phyloP scores from a whole-genome alignment of 2,113 vertebrate genomes.

The Myotis yumanensis region DNA sequence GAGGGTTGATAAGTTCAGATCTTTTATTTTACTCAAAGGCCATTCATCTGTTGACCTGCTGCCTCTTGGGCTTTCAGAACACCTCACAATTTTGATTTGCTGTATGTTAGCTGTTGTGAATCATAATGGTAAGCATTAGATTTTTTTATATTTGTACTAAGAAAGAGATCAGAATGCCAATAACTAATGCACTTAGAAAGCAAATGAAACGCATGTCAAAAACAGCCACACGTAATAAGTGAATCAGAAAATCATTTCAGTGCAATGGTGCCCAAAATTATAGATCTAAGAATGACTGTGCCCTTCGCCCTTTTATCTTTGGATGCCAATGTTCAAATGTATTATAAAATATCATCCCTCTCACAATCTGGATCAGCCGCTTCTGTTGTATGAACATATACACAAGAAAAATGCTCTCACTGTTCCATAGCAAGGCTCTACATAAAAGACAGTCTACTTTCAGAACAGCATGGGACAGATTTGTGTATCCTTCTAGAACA shows the following conservation, averaged over 20 bases:
- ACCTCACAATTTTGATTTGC: neutral
- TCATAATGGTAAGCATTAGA: neutral
- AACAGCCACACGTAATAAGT: neutral
- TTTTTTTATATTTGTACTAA: neutral
- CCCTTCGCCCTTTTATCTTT: neutral
- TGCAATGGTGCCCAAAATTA: neutral
- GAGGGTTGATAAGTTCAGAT: neutral
- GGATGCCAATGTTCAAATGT: neutral
- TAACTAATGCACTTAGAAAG: slow-evolving; percentile 3
- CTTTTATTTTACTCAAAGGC: neutral
- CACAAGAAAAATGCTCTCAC: neutral
- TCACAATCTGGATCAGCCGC: neutral
- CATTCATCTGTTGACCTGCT: neutral
- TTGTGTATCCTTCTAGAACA: neutral
- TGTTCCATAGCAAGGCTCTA: neutral
- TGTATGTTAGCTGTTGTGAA: neutral
- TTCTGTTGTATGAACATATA: neutral
- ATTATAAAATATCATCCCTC: neutral
- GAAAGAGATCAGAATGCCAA: neutral
- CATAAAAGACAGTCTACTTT: neutral
- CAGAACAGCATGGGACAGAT: neutral
- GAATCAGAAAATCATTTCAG: slow-evolving; percentile 28
- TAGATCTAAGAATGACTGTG: neutral
- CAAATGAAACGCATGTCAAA: slow-evolving; percentile 40
- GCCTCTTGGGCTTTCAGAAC: neutral